Percentiles rank a stretch among this genome's conserved stretches.
These are phyloP conservation scores for Phortica okadai DNA, from an alignment of 2,888 invertebrate genomes.

Conservation along the genomic window DNA sequence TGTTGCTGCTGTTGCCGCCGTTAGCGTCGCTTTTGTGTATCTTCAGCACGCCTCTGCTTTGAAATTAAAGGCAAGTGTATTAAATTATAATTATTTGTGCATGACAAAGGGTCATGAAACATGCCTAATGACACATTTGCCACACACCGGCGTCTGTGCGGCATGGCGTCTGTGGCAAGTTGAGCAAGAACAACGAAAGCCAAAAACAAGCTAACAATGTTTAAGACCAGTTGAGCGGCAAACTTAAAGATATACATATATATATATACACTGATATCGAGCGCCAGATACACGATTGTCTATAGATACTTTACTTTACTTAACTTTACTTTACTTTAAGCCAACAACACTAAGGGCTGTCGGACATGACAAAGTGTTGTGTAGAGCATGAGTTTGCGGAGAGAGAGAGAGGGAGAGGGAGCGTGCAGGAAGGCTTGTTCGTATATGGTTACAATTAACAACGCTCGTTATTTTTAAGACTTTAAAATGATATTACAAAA, in stretches of 20 bases:
- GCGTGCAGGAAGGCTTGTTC: background rate
- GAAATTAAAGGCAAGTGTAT: slow-evolving; percentile 66
- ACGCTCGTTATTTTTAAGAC: slow-evolving; percentile 62
- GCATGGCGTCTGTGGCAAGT: background rate
- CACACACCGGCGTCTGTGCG: slow-evolving; percentile 52
- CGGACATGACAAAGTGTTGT: background rate
- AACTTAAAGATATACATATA: background rate
- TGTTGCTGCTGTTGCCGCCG: background rate
- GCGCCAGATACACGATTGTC: too few relatives aligned
- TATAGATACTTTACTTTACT: background rate
- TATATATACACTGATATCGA: too few relatives aligned
- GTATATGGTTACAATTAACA: slow-evolving; percentile 62
- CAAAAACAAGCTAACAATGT: background rate
- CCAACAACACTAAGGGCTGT: background rate
- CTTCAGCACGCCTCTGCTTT: slow-evolving; percentile 1
- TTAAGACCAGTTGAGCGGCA: background rate
- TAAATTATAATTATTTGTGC: slow-evolving; percentile 75
- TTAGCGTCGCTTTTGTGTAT: background rate
- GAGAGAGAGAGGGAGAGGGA: background rate
- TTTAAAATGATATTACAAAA: slow-evolving; percentile 55
- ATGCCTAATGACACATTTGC: slow-evolving; percentile 75
- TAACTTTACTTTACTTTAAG: background rate
- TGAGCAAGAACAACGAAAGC: background rate
- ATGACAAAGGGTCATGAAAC: slow-evolving; percentile 73
- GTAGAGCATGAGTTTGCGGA: background rate